Conservation (phyloP, 2,888 invertebrate species). For the Drosophila lutescens region DNA sequence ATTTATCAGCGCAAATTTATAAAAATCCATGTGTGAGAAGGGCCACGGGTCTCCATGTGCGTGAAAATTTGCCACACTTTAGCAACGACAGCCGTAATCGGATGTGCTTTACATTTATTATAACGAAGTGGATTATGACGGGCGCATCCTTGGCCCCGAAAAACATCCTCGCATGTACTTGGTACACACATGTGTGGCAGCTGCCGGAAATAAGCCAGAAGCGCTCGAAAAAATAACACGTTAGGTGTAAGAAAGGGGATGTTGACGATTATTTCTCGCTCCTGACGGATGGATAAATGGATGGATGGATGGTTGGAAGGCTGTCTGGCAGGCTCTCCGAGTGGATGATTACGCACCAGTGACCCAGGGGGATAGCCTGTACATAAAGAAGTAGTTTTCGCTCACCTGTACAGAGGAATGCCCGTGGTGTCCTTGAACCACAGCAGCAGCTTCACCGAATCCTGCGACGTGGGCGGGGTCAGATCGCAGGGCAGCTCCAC, state of each 20-base stretch:
- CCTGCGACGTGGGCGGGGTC: slow-evolving; percentile 88
- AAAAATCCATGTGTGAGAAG: slow-evolving; percentile 43
- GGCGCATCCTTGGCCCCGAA: slow-evolving; percentile 38
- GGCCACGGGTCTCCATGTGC: slow-evolving; percentile 29
- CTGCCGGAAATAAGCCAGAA: slow-evolving; percentile 60
- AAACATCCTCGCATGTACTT: slow-evolving; percentile 15
- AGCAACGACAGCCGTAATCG: slow-evolving; percentile 77
- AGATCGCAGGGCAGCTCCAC: slow-evolving; percentile 94
- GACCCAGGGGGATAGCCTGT: slow-evolving; percentile 7
- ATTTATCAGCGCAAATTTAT: slow-evolving; percentile 74
- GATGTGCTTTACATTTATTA: slow-evolving; percentile 81
- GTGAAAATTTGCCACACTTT: slow-evolving; percentile 80
- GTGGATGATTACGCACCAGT: slow-evolving; percentile 44
- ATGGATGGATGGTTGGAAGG: slow-evolving; percentile 13
- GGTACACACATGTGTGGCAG: slow-evolving; percentile 40
- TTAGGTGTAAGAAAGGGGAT: slow-evolving; percentile 68
- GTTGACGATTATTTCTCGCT: slow-evolving; percentile 78
- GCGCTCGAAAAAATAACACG: slow-evolving; percentile 35
- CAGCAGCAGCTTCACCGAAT: slow-evolving; percentile 92
- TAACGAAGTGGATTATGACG: slow-evolving; percentile 79
- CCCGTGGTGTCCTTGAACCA: slow-evolving; percentile 95
- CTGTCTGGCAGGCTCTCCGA: slow-evolving; percentile 16
- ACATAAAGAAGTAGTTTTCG: slow-evolving; percentile 48
- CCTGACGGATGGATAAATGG: slow-evolving; percentile 59
- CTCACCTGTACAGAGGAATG: slow-evolving; percentile 94